These are phyloP conservation scores for Heterocephalus glaber DNA, from an alignment of 2,113 vertebrate genomes.

Conservation along the genomic window DNA sequence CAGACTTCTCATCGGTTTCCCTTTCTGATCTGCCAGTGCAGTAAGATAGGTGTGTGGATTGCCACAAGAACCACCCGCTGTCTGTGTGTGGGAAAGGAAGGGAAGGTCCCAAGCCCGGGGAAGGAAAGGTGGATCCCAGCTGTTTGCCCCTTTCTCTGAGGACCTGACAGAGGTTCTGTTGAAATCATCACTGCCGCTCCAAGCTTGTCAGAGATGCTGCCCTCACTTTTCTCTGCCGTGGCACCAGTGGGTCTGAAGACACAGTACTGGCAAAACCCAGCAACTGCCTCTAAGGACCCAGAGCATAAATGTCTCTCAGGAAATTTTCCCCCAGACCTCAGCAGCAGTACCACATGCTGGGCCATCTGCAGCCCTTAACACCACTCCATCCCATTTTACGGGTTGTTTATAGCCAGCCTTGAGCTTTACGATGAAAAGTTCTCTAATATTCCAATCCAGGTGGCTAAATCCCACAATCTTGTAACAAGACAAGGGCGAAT, in stretches of 20 bases:
- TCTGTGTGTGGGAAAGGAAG: constrained; percentile 46
- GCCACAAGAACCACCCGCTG: neutral
- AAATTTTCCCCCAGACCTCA: constrained; percentile 73
- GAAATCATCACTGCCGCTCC: constrained; percentile 28
- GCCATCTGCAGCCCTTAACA: neutral
- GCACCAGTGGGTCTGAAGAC: constrained; percentile 36
- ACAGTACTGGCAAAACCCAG: neutral
- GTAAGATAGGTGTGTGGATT: constrained; percentile 66
- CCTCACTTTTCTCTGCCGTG: constrained; percentile 50
- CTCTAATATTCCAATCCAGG: neutral
- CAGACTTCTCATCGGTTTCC: constrained; percentile 78
- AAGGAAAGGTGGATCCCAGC: neutral
- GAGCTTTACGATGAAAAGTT: constrained; percentile 43
- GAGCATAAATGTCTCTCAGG: constrained; percentile 80
- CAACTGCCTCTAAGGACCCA: constrained; percentile 39
- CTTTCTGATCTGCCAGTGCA: constrained; percentile 81
- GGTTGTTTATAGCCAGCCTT: neutral
- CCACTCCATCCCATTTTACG: neutral
- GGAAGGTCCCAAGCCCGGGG: neutral
- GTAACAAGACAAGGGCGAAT: neutral
- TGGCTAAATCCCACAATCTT: neutral
- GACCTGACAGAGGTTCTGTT: constrained; percentile 19
- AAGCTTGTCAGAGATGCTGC: constrained; percentile 24
- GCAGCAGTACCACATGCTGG: constrained; percentile 54
- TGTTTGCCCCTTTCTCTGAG: neutral